These are phyloP conservation scores for Nesometra sesokonis DNA, from an alignment of 35 echinoderm and acorn worm species.

Conservation along the genomic window DNA sequence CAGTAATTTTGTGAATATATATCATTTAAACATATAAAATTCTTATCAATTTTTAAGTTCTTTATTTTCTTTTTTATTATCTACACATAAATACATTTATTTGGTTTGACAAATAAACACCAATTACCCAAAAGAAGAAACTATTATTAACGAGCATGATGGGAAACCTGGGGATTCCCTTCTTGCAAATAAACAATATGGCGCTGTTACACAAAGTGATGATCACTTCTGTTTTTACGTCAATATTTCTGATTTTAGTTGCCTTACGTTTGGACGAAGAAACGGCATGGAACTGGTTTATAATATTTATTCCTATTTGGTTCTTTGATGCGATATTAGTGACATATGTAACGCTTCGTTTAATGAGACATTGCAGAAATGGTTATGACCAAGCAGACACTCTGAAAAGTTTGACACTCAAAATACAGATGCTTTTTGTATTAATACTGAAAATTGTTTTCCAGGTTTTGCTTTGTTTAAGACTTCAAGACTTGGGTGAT, in stretches of 20 bases:
- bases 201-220: conserved; percentile 56
- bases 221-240: conserved; percentile 45
- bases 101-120: too few species aligned
- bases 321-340: conserved; percentile 60
- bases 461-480: conserved; percentile 66
- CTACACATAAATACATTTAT: too few species aligned
- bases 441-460: conserved; percentile 53
- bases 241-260: conserved; percentile 66
- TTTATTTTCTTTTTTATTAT: too few species aligned
- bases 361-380: conserved; percentile 51
- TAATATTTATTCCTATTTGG: conserved; percentile 84
- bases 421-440: conserved; percentile 39
- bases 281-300: conserved; percentile 85
- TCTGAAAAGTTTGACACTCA: conserved; percentile 24
- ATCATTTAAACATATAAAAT: too few species aligned
- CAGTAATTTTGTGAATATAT: too few species aligned
- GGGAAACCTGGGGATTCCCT: background rate
- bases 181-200: conserved; percentile 29
- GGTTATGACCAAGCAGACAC: conserved; percentile 47
- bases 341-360: conserved; percentile 26
- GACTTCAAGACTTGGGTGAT: conserved; percentile 41
- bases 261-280: conserved; percentile 57
- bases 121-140: background rate
- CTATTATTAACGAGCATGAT: background rate
- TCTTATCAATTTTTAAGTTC: too few species aligned